Base-by-base conservation (phyloP, 1,140 invertebrate species). In the Cardiocondyla obscurior region DNA sequence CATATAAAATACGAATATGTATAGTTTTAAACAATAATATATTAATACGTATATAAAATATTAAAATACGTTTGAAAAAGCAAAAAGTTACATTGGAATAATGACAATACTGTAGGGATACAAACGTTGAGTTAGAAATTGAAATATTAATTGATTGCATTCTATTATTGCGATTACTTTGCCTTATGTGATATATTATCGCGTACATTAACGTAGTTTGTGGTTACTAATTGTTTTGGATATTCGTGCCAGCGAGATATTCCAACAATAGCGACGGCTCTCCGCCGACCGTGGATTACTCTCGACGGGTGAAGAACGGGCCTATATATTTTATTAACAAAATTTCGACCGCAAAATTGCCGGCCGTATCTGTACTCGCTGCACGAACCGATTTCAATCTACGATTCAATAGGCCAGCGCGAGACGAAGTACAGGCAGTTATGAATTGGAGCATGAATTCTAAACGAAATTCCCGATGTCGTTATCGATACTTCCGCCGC, bases 371-470 rank as follows among this genome's bases (percentile, higher is more conserved):
- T 25, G 28, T n/a, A 8, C 62, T 46, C 42, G 25, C 7, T 44
- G n/a, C 7, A 16, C 46, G 33, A 79, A 42, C 22, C 62, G 74
- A 79, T 79, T 79, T 79, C 74, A 79, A 79, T 79, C 74, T 79
- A 69, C 46, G 74, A 69, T 67, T 67, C 74, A 53, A 79, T 79
- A 79, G 74, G 36, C 74, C 30, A 53, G 28, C 62, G 46, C 22
- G 44, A 67, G 62, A 79, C 44, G 30, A 30, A 42, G 30, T 44
- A 62, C 51, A 55, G 62, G 55, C 28, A 79, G 65, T 57, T 65
- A 83, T 83, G 79, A 83, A 87, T 77, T 85, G 70, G 64, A 70
- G 79, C 84, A 85, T 87, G 84, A 85, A 83, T 85, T 44, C 58
- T 67, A 83, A 87, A 51, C 44, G 85, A 83, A 86, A 65, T 12